Percentiles rank a stretch among this genome's conserved stretches.
Evolutionary conservation across 23 tunicate genomes (phyloP).

Genomic region (Trididemnum miniatum): DNA sequence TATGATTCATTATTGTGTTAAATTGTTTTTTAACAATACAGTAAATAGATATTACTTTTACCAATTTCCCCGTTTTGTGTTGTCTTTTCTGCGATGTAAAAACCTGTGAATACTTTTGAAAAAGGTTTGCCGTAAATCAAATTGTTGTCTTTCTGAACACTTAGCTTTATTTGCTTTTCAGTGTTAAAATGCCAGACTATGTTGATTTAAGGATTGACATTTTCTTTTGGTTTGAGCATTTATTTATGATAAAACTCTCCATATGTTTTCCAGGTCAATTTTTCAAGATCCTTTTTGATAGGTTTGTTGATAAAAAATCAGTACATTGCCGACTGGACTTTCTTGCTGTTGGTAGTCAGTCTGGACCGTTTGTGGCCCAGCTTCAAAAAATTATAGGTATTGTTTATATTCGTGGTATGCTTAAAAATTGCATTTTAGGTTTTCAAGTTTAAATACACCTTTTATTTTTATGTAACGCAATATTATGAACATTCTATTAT

Average conservation of each 20-base stretch:
- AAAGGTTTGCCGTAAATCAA: conserved; percentile 6
- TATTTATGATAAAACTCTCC: neutral
- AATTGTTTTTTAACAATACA: too few species aligned
- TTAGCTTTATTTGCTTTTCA: neutral
- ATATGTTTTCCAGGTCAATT: conserved; percentile 54
- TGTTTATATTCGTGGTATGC: too few species aligned
- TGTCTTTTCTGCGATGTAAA: too few species aligned
- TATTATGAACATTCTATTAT: too few species aligned
- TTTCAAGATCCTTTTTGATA: conserved; percentile 66
- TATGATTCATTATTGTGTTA: too few species aligned
- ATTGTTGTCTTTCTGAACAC: neutral
- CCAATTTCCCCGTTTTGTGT: too few species aligned
- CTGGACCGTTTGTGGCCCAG: conserved; percentile 24
- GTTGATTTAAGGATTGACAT: neutral
- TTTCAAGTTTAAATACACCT: too few species aligned
- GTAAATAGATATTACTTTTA: too few species aligned
- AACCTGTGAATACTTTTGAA: neutral
- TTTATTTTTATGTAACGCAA: too few species aligned
- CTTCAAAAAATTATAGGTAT: conserved; percentile 46
- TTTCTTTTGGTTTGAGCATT: too few species aligned
- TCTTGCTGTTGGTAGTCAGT: conserved; percentile 45
- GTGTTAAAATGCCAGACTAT: neutral
- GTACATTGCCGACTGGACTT: conserved; percentile 62
- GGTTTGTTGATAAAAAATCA: conserved; percentile 53
- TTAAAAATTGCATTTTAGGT: too few species aligned